These are phyloP conservation scores for Ostrea edulis DNA, from an alignment of 1,140 invertebrate species.

Conservation along the genomic window DNA sequence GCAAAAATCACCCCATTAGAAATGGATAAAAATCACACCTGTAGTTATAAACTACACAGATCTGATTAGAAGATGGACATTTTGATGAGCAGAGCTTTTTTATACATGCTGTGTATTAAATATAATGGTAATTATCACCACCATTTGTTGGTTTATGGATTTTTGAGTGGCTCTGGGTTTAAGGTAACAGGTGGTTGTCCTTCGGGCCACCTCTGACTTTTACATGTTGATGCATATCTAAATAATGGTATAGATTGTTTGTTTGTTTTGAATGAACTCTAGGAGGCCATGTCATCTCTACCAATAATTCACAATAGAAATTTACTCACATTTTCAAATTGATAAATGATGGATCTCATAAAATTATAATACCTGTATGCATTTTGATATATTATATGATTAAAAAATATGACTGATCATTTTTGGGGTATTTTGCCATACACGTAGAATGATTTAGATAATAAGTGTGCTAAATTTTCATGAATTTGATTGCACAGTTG, in stretches of 20 bases:
- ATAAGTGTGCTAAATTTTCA: background rate
- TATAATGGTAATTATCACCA: background rate
- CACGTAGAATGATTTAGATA: too few relatives aligned
- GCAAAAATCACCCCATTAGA: background rate
- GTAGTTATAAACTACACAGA: background rate
- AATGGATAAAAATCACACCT: constrained; percentile 16
- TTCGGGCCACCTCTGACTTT: background rate
- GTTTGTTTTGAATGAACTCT: background rate
- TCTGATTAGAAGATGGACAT: background rate
- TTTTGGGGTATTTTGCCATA: too few relatives aligned
- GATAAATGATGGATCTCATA: background rate
- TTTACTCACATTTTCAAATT: background rate
- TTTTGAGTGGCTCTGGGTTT: background rate
- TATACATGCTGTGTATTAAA: background rate
- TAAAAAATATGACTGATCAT: too few relatives aligned
- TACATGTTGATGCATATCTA: constrained; percentile 1
- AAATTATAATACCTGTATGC: background rate
- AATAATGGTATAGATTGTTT: background rate
- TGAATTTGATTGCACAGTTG: background rate
- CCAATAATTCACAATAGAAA: background rate
- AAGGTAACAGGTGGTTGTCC: background rate
- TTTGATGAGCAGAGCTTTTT: background rate
- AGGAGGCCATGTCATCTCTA: background rate
- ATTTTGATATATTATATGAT: background rate
- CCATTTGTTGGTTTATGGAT: background rate